Evolutionary conservation across 1,140 invertebrate genomes (phyloP), one percentile per base, ranked within the genome.

Genomic region (Ruditapes philippinarum): DNA sequence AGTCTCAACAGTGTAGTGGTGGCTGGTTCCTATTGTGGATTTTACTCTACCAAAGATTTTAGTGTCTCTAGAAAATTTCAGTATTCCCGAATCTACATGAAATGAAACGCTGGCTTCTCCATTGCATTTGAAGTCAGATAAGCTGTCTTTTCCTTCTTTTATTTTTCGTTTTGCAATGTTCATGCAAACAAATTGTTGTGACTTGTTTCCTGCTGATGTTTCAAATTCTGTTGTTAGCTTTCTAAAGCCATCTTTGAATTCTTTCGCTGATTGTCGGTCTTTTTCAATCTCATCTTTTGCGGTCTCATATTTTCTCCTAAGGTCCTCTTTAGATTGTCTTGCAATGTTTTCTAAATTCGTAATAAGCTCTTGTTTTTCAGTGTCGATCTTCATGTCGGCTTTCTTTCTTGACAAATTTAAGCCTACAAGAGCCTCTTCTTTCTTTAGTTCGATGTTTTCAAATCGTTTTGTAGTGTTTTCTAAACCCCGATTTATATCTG

Each of bases 181-280:
- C 68, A 73, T 42, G n/a, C 36, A 40, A 25, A 51, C 74, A 78
- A 78, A 78, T 33, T 51, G 14, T 51, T 49, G 74, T 14, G 40
- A n/a, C 25, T 31, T 54, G n/a, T 78, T 78, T 51, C 28, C 74
- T 80, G 57, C 70, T 14, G 70, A 45, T 31, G 4, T 45, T 3
- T n/a, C 36, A 22, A 80, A 19, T 4, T 51, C 17, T 3, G 25
- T 14, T 3, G 5, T 9, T 51, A 60, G 1, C n/a, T 80, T 33
- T 19, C 38, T 7, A 0, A 80, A 5, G 19, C 1, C 33, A 57
- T 57, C 38, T 9, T 19, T 25, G 9, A 5, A 9, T 0, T 5
- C 19, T 22, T 36, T 22, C 11, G 33, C 70, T 38, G 45, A 40
- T 51, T 78, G 45, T 9, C 19, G 36, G 1, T 60, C 51, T 80